phyloP scores from a whole-genome alignment of 1,140 invertebrate genomes.

The Cydia splendana region DNA sequence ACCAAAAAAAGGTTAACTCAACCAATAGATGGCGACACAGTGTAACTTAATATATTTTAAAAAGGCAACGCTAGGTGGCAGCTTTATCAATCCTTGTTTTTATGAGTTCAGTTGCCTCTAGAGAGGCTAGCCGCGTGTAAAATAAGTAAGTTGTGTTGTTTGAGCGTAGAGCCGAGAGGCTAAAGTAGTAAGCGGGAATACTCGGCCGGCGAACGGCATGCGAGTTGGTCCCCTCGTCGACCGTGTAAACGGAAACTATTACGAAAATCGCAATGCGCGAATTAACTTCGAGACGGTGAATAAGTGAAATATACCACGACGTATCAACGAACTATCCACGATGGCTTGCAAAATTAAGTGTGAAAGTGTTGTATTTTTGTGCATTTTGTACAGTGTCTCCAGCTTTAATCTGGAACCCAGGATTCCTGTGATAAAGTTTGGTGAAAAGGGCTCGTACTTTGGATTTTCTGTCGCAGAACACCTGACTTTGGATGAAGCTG shows the following conservation, averaged over 20 bases:
- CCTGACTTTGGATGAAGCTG: slow-evolving; percentile 78
- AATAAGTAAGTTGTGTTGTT: slow-evolving; percentile 54
- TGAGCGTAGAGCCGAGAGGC: slow-evolving; percentile 50
- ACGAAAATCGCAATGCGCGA: slow-evolving; percentile 75
- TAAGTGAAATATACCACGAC: slow-evolving; percentile 60
- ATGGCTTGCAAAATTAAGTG: slow-evolving; percentile 62
- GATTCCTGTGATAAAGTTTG: slow-evolving; percentile 90
- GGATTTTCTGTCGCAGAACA: slow-evolving; percentile 95
- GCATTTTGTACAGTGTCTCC: slow-evolving; percentile 66
- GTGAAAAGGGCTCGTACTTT: slow-evolving; percentile 87
- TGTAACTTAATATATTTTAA: neutral
- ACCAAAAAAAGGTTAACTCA: neutral
- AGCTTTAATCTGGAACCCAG: slow-evolving; percentile 92
- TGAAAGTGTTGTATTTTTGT: slow-evolving; percentile 70
- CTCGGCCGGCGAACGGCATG: slow-evolving; percentile 69
- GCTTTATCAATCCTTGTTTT: slow-evolving; percentile 42
- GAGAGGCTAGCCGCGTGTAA: slow-evolving; percentile 49
- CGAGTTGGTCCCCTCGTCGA: slow-evolving; percentile 60
- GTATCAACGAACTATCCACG: slow-evolving; percentile 56
- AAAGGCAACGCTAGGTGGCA: slow-evolving; percentile 1
- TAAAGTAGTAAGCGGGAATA: slow-evolving; percentile 62
- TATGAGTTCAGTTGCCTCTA: slow-evolving; percentile 72
- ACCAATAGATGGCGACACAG: slow-evolving; percentile 22
- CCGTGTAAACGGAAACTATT: slow-evolving; percentile 41
- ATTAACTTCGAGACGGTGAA: slow-evolving; percentile 67